Evolutionary conservation across 2,888 invertebrate species (phyloP).

Genomic region (Gandaritis pyraliata): DNA sequence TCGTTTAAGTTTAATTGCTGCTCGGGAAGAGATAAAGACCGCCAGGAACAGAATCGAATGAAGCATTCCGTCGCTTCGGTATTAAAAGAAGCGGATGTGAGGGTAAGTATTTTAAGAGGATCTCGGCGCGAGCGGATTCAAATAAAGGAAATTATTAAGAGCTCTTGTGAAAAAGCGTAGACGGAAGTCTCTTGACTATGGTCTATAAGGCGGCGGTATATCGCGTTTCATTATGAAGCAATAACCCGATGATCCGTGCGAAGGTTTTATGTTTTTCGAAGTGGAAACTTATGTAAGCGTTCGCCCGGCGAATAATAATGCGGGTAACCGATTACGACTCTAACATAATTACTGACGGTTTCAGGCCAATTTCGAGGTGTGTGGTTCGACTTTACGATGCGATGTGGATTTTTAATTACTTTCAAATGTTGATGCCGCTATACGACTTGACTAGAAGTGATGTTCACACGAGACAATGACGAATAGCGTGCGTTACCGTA

Average conservation of each 20-base stretch:
- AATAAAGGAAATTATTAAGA: conserved; percentile 84
- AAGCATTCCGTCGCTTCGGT: conserved; percentile 78
- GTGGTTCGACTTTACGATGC: conserved; percentile 54
- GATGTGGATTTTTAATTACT: conserved; percentile 70
- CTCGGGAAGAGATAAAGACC: conserved; percentile 74
- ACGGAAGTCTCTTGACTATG: conserved; percentile 75
- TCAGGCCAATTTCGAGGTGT: conserved; percentile 45
- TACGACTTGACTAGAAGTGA: conserved; percentile 64
- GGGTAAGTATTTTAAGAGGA: conserved; percentile 84
- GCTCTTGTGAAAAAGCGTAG: conserved; percentile 73
- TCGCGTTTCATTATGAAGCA: conserved; percentile 48
- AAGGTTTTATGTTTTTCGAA: conserved; percentile 68
- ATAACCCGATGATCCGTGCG: conserved; percentile 69
- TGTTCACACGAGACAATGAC: conserved; percentile 75
- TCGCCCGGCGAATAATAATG: conserved; percentile 65
- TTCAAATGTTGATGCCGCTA: conserved; percentile 73
- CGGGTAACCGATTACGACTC: conserved; percentile 70
- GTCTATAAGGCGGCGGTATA: conserved; percentile 56
- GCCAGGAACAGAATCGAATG: conserved; percentile 68
- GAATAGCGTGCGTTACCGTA: conserved; percentile 67
- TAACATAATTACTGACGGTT: conserved; percentile 61
- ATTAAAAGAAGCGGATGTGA: conserved; percentile 84
- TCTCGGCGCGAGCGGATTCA: conserved; percentile 77
- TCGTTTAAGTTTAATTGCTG: conserved; percentile 75
- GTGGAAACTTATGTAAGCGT: conserved; percentile 66